Conservation (phyloP, 1,140 invertebrate species). For the Arion vulgaris region DNA sequence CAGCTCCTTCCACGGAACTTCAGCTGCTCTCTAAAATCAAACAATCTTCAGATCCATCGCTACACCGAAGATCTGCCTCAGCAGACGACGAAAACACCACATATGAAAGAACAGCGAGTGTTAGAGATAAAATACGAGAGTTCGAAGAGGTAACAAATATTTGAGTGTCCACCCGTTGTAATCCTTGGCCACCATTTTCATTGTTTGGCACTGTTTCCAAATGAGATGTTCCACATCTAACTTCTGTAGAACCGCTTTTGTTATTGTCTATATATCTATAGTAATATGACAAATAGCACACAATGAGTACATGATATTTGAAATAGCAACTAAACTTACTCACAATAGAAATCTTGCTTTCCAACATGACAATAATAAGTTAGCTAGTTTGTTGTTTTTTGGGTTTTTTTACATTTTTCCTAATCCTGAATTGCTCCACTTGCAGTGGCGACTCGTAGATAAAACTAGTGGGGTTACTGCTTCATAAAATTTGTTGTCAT, state of each 20-base stretch:
- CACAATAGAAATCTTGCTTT: no score
- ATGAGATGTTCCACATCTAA: neutral
- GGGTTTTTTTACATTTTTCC: no score
- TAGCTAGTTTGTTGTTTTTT: no score
- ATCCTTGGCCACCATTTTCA: neutral
- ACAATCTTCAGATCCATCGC: neutral
- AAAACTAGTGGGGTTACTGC: no score
- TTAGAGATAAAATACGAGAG: conserved; percentile 50
- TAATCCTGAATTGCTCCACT: no score
- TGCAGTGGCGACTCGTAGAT: no score
- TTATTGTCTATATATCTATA: neutral
- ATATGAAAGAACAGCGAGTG: conserved; percentile 21
- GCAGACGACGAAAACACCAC: neutral
- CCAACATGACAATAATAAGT: no score
- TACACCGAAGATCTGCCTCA: neutral
- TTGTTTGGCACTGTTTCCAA: neutral
- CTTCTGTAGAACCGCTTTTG: neutral
- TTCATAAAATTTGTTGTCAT: no score
- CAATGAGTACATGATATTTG: no score
- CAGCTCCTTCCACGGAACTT: neutral
- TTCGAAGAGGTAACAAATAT: conserved; percentile 53
- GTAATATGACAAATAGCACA: no score
- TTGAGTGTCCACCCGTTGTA: neutral
- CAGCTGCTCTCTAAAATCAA: neutral
- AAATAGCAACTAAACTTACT: no score